Conservation (phyloP, 2,113 vertebrate species). For the Pangasianodon hypophthalmus region DNA sequence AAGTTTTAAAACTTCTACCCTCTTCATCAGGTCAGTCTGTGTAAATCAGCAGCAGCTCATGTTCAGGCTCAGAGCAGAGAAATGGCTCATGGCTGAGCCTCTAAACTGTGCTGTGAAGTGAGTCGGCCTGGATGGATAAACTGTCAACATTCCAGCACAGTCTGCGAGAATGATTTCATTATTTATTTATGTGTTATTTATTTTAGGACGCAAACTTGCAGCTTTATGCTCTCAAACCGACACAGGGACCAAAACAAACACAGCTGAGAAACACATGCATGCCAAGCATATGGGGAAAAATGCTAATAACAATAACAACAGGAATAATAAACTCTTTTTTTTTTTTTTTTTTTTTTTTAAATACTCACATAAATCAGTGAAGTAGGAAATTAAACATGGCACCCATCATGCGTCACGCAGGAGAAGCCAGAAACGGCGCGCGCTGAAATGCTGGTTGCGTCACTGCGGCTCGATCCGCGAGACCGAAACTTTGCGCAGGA, state of each 20-base stretch:
- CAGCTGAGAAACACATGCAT: background rate
- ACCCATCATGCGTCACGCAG: slow-evolving; percentile 68
- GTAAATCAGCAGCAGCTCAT: background rate
- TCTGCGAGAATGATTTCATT: background rate
- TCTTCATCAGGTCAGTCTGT: background rate
- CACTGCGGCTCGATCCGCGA: slow-evolving; percentile 3
- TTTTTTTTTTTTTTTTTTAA: background rate
- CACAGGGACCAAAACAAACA: background rate
- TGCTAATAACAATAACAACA: background rate
- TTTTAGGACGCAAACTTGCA: background rate
- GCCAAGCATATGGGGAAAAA: no score
- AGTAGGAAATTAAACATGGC: slow-evolving; percentile 62
- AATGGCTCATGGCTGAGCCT: background rate
- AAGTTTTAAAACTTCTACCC: background rate
- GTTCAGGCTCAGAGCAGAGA: background rate
- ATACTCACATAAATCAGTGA: slow-evolving; percentile 30
- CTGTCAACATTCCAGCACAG: background rate
- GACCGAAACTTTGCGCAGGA: background rate
- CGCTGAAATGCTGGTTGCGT: slow-evolving; percentile 8
- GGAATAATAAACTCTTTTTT: background rate
- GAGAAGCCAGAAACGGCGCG: slow-evolving; percentile 21
- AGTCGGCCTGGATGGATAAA: background rate
- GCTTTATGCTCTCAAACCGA: background rate
- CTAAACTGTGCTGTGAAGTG: background rate
- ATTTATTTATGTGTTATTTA: background rate